phyloP scores from a whole-genome alignment of 2,888 invertebrate species.

The Blera fallax region DNA sequence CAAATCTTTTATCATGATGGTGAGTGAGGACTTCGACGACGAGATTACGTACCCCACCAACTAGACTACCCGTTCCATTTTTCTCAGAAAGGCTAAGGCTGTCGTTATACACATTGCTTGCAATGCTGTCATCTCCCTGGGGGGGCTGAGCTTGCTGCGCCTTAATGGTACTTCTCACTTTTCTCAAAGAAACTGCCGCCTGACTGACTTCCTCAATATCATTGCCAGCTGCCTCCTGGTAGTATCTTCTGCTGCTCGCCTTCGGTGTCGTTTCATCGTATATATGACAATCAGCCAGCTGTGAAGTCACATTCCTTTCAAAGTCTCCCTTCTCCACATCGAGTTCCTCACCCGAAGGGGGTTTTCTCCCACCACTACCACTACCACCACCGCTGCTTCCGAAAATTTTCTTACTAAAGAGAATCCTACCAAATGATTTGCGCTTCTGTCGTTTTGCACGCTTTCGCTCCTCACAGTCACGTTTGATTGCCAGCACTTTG shows the following conservation, averaged over 20 bases:
- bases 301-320: conserved; percentile 39
- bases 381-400: conserved; percentile 64
- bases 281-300: conserved; percentile 61
- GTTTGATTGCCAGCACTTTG: conserved; percentile 81
- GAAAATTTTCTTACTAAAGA: conserved; percentile 79
- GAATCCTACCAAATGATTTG: conserved; percentile 79
- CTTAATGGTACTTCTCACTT: conserved; percentile 14
- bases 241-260: conserved; percentile 14
- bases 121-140: conserved; percentile 77
- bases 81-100: conserved; percentile 76
- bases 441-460: conserved; percentile 79
- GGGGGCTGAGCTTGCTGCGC: neutral
- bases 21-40: conserved; percentile 80
- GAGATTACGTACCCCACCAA: conserved; percentile 75
- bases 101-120: conserved; percentile 77
- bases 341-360: conserved; percentile 15
- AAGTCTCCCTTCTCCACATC: conserved; percentile 61
- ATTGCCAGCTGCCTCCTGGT: conserved; percentile 12
- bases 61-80: conserved; percentile 52
- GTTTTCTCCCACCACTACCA: conserved; percentile 54
- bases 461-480: conserved; percentile 81
- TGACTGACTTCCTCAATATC: conserved; percentile 50
- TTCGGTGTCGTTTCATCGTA: conserved; percentile 49
- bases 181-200: conserved; percentile 20
- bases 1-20: conserved; percentile 53